phyloP scores from a whole-genome alignment of 2,113 vertebrate species.

The Mormoops blainvillei region DNA sequence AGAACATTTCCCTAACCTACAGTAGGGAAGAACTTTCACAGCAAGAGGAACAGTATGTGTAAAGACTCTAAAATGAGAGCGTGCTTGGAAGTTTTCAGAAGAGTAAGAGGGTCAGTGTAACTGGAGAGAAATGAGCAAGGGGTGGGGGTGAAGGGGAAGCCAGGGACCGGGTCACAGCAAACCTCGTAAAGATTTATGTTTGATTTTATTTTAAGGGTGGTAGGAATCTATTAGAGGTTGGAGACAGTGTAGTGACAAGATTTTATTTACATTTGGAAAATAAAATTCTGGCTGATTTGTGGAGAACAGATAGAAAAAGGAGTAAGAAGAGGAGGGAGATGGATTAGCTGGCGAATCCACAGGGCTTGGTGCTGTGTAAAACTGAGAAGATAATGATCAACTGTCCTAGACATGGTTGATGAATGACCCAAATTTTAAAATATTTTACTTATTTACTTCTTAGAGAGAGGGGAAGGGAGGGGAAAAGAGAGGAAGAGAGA shows the following conservation, averaged over 20 bases:
- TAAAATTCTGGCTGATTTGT: neutral
- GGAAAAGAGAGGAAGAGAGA: too few relatives aligned
- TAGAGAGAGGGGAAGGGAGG: too few relatives aligned
- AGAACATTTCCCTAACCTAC: neutral
- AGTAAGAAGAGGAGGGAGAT: neutral
- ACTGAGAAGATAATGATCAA: neutral
- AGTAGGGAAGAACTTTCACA: neutral
- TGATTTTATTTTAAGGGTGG: neutral
- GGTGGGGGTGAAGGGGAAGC: neutral
- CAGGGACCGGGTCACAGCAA: neutral
- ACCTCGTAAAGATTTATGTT: neutral
- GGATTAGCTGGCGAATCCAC: neutral
- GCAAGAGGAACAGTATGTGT: neutral
- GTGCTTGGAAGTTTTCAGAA: neutral
- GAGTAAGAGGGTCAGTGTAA: neutral
- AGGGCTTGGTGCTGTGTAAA: neutral
- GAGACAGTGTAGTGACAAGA: neutral
- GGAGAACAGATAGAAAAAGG: neutral
- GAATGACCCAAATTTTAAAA: too few relatives aligned
- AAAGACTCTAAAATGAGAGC: neutral
- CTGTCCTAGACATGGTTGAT: accelerated
- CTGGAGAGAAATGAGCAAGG: neutral
- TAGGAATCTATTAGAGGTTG: neutral
- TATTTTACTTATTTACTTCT: too few relatives aligned
- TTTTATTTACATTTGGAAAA: neutral